Evolutionary conservation across 2,888 invertebrate genomes (phyloP), one percentile per base, ranked within the genome.

Genomic region (Caenorhabditis doughertyi): DNA sequence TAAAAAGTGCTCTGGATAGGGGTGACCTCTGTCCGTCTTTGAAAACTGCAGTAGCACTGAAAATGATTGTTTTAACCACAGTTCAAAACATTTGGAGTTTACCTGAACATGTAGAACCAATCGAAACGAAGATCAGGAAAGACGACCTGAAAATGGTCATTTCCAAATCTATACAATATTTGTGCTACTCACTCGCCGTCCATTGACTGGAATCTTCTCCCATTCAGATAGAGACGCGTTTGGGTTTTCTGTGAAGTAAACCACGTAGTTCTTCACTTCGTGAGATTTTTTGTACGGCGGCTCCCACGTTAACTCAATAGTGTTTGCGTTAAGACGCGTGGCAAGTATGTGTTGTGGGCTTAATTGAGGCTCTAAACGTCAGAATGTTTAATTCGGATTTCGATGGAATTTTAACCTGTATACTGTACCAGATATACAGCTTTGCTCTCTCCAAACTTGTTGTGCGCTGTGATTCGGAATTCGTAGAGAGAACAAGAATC

Each of bases 191-290:
- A 76, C 87, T 64, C 82, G 81, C 21, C 89, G 56, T 13, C 91
- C 91, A 51, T 88, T 88, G 4, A 91, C 91, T 13, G 87, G 86
- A 21, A 90, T 83, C 72, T 91, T 91, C 77, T 91, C 87, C 91
- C 91, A 91, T 56, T 91, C 91, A 0, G 85, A 79, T 9, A 91
- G 84, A 3, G 87, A 81, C 0, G 90, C 89, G 47, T 86, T 87
- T 5, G 90, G 89, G 80, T 90, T 91, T 68, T 91, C 91, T 16
- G 91, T 91, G 79, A 89, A 91, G 51, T 91, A 91, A 13, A 91
- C 91, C 67, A 90, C 87, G 73, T 91, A 91, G 72, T 89, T 86
- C 85, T 91, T 90, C 29, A 91, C 90, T 55, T 90, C 89, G 44
- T 89, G 84, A 16, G 91, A 88, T 39, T 90, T 84, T 74, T 91